phyloP scores from a whole-genome alignment of 2,888 invertebrate genomes.

The Ctenicera cuprea region DNA sequence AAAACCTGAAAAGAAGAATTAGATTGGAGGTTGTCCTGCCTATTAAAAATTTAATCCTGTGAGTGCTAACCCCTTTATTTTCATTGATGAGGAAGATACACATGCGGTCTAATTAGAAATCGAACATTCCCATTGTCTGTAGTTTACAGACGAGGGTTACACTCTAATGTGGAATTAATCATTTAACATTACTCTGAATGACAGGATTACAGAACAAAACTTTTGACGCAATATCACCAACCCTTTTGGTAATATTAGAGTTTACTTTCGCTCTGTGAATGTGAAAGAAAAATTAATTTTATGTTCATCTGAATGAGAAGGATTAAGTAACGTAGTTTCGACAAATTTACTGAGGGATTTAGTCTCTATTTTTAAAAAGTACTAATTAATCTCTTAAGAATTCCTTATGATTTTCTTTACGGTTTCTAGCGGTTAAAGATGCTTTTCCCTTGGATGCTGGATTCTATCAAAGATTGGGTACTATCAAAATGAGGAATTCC shows the following conservation, averaged over 20 bases:
- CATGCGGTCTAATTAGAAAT: constrained; percentile 16
- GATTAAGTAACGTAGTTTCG: too few relatives aligned
- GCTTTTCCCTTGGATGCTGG: too few relatives aligned
- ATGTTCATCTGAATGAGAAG: too few relatives aligned
- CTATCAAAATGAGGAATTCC: too few relatives aligned
- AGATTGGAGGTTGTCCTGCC: background rate
- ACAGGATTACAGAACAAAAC: constrained; percentile 2
- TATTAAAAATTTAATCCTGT: constrained; percentile 8
- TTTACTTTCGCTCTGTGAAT: too few relatives aligned
- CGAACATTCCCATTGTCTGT: constrained; percentile 13
- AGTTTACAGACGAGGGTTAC: constrained; percentile 8
- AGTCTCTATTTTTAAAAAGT: too few relatives aligned
- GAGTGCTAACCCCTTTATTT: constrained; percentile 11
- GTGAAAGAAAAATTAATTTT: too few relatives aligned
- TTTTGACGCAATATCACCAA: background rate
- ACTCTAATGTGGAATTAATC: constrained; percentile 5
- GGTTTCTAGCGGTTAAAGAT: too few relatives aligned
- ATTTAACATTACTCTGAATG: constrained; percentile 11
- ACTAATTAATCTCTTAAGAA: too few relatives aligned
- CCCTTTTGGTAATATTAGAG: background rate
- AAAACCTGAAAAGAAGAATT: background rate
- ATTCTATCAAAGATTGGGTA: too few relatives aligned
- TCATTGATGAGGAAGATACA: constrained; percentile 13
- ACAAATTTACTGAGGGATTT: too few relatives aligned
- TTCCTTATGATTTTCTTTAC: too few relatives aligned